phyloP scores from a whole-genome alignment of 2,113 vertebrate species.

The Antechinus flavipes region DNA sequence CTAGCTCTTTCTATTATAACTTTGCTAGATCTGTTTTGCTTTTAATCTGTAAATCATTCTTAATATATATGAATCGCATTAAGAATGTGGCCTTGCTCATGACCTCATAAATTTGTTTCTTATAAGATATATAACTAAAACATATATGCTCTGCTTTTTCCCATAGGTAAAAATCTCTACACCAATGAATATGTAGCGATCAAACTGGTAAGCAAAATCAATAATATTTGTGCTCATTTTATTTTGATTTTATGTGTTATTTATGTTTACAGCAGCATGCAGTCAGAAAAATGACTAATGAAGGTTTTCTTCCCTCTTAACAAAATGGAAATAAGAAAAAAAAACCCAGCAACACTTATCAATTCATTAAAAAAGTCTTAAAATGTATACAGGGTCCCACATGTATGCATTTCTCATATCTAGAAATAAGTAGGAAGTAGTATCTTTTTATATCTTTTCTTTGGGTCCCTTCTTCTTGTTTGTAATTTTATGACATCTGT shows the following conservation, averaged over 20 bases:
- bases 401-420: neutral
- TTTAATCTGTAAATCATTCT: constrained; percentile 62
- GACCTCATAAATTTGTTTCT: constrained; percentile 57
- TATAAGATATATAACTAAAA: constrained; percentile 72
- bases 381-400: neutral
- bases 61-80: constrained; percentile 52
- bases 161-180: constrained; percentile 98
- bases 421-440: neutral
- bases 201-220: constrained; percentile 94
- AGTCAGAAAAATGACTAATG: constrained; percentile 46
- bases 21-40: constrained; percentile 53
- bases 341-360: neutral
- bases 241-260: constrained; percentile 49
- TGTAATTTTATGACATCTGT: neutral
- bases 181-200: constrained; percentile 99
- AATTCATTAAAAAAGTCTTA: neutral
- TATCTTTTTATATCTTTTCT: neutral
- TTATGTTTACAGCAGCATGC: constrained; percentile 48
- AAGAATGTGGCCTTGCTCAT: constrained; percentile 71
- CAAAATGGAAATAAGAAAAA: neutral
- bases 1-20: constrained; percentile 56
- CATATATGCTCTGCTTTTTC: constrained; percentile 79
- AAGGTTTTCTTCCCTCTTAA: constrained; percentile 15
- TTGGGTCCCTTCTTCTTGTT: neutral
- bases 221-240: constrained; percentile 45